phyloP scores from a whole-genome alignment of 2,797 vertebrate genomes.

The Clarias platycephalus region DNA sequence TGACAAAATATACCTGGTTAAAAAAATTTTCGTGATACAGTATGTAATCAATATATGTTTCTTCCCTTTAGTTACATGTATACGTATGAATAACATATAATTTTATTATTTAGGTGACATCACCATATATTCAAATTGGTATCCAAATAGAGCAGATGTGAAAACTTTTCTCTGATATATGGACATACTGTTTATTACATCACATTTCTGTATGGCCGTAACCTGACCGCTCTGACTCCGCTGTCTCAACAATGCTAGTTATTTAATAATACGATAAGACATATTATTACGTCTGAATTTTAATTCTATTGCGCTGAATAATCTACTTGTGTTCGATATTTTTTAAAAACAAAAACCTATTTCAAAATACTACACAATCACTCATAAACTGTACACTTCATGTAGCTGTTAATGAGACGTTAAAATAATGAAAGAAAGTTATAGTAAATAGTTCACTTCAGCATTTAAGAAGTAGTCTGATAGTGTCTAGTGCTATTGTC shows the following conservation, averaged over 20 bases:
- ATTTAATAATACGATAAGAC: not conserved
- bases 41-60: too few relatives aligned
- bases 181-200: too few relatives aligned
- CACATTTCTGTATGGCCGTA: not conserved
- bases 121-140: too few relatives aligned
- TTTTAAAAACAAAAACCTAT: not conserved
- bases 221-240: not conserved
- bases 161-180: too few relatives aligned
- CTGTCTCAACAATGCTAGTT: not conserved
- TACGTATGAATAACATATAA: too few relatives aligned
- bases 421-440: not conserved
- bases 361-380: not conserved
- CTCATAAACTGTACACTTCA: not conserved
- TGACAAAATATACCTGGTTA: too few relatives aligned
- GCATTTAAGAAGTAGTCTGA: not conserved
- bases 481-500: slow-evolving; percentile 39
- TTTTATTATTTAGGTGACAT: too few relatives aligned
- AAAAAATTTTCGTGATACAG: too few relatives aligned
- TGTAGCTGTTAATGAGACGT: not conserved
- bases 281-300: too few relatives aligned
- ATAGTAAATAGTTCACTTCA: not conserved
- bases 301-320: not conserved
- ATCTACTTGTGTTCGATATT: not conserved
- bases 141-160: too few relatives aligned
- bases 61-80: too few relatives aligned